Base-by-base conservation (phyloP, 2,797 vertebrate species). In the Rhabdophis nuchalis region DNA sequence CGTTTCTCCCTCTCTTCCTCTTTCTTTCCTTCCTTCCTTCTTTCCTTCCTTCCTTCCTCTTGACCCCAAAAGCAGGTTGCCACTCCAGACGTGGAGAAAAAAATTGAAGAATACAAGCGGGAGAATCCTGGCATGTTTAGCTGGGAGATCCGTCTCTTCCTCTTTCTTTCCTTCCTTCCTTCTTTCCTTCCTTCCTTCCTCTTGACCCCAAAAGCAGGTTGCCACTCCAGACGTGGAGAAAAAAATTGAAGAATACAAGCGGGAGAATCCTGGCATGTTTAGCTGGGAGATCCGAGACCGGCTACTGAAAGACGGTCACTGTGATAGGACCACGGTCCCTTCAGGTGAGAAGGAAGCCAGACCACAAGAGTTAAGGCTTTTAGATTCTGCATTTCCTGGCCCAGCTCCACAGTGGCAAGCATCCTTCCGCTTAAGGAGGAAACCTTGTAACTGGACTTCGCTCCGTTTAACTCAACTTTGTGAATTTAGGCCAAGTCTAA, bases 271-370 rank as follows among this genome's bases (percentile, higher is more conserved):
- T 0, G 99, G 99, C 5, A 99, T 99, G 99, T 99, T 99, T 97
- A 99, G 99, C 97, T 99, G 99, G 99, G 99, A 99, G 97, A 99
- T 99, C 97, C 98, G 99, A 89, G 99, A 99, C 97, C 97, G 98
- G 93, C 98, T 99, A 95, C 98, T 99, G 94, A 99, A 99, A 97
- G 99, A 99, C 6, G 99, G 99, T 2, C 98, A 99, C 97, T 99
- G 99, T 46, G 99, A 99, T 97, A 98, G 99, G 95, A 98, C 98
- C 98, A 99, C 99, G 0, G 99, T 99, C 97, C 99, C 99, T 98
- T 99, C 99, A 99, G 99, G 99, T 99, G 99, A 99, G 99, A 95
- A 97, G 97, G 95, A 95, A 95, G 93, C 97, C 95, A 10, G 14
- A 29, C 5, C 4, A 7, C 6, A 16, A 16, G 11, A 72, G 14